Conservation (phyloP, 2,113 vertebrate species). For the Thymallus thymallus region DNA sequence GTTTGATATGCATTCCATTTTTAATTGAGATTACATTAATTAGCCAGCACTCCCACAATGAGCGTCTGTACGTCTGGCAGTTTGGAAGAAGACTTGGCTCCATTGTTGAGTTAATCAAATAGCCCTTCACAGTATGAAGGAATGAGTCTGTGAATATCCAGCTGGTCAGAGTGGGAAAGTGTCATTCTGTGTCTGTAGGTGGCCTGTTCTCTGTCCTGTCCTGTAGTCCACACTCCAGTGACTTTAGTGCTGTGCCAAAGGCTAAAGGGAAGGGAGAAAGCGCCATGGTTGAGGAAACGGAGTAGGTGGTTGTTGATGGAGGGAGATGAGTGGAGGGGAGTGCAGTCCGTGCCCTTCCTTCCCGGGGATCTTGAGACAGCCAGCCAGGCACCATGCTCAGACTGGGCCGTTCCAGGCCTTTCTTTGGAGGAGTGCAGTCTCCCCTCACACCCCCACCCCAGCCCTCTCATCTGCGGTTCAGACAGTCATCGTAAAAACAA, state of each 20-base stretch:
- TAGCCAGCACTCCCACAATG: constrained; percentile 38
- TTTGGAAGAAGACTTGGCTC: constrained; percentile 13
- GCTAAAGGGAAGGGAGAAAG: neutral
- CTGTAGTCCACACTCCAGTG: neutral
- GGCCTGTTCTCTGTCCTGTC: neutral
- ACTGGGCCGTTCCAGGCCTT: constrained; percentile 55
- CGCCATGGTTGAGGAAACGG: constrained; percentile 22
- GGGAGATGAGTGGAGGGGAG: constrained; percentile 49
- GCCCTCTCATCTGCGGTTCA: constrained; percentile 29
- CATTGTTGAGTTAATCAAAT: constrained; percentile 38
- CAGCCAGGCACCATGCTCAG: constrained; percentile 69
- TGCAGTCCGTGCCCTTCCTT: constrained; percentile 72
- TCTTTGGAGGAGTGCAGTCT: constrained; percentile 44
- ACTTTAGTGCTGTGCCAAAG: neutral
- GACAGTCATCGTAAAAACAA: constrained; percentile 14
- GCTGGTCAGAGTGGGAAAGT: constrained; percentile 19
- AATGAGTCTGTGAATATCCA: constrained; percentile 6
- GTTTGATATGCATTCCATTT: constrained; percentile 44
- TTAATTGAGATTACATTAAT: constrained; percentile 38
- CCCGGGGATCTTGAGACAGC: constrained; percentile 69
- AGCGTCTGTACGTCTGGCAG: constrained; percentile 28
- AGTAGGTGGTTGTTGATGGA: constrained; percentile 53
- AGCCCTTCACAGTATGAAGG: constrained; percentile 9
- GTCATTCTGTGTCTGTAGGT: neutral
- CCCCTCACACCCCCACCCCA: constrained; percentile 27